Evolutionary conservation across 2,113 vertebrate species (phyloP).

Genomic region (Syngnathoides biaculeatus): DNA sequence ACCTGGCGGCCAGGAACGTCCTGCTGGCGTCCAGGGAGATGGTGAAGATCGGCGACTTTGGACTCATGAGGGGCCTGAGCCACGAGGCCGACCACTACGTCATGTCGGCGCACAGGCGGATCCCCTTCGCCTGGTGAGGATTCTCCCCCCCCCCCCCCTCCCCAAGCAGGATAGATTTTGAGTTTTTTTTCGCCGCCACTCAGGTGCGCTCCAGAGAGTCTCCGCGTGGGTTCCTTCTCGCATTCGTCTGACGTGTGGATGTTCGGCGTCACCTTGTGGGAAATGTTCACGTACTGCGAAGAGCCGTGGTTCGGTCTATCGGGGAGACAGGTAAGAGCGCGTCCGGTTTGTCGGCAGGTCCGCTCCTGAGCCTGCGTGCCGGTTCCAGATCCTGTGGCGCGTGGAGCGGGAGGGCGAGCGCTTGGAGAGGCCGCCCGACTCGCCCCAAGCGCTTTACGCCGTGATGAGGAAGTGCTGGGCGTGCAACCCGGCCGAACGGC

Average conservation of each 20-base stretch:
- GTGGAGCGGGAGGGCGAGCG: conserved; percentile 78
- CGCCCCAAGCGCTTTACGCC: conserved; percentile 77
- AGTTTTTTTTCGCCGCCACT: not conserved
- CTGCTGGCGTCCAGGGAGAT: conserved; percentile 74
- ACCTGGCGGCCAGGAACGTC: conserved; percentile 84
- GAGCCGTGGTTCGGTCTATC: conserved; percentile 84
- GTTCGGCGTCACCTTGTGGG: conserved; percentile 87
- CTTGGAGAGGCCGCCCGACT: conserved; percentile 76
- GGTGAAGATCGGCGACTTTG: conserved; percentile 87
- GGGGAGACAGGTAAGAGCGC: conserved; percentile 72
- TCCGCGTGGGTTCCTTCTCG: conserved; percentile 82
- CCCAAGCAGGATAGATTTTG: too few relatives aligned
- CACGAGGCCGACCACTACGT: conserved; percentile 78
- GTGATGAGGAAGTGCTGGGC: conserved; percentile 83
- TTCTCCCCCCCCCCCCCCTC: too few relatives aligned
- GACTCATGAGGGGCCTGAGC: conserved; percentile 79
- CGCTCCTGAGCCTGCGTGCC: not conserved
- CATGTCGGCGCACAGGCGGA: conserved; percentile 80
- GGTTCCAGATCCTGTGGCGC: conserved; percentile 74
- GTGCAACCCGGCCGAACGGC: conserved; percentile 71
- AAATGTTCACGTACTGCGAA: conserved; percentile 87
- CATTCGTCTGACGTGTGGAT: conserved; percentile 87
- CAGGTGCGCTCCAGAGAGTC: conserved; percentile 89
- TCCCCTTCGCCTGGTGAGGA: conserved; percentile 86
- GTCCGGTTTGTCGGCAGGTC: conserved; percentile 11